Base-by-base conservation (phyloP, 2,888 invertebrate species). In the Brachyopa scutellaris region DNA sequence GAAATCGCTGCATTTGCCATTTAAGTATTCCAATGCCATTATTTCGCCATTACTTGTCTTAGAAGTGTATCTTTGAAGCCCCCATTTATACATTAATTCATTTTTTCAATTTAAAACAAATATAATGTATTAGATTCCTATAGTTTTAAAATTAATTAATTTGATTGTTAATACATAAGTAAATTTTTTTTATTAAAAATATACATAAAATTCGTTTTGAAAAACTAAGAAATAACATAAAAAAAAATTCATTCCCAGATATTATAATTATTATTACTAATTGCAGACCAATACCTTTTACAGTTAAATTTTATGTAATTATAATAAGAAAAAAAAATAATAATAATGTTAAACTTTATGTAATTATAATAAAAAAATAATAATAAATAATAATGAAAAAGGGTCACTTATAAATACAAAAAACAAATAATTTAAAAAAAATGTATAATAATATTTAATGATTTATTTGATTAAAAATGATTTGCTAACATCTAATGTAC, bases 251-350 rank as follows among this genome's bases (percentile, higher is more conserved):
- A 7, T 64, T 38, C 36, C n/a, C 19, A 38, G 55, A 64, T 73
- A 73, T 47, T 64, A 64, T 47, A 19, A 47, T 42, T 26, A 45
- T 47, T 73, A 13, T n/a, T 17, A 45, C 33, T 47, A n/a, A 36
- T 64, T 64, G 45, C 45, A 61, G 51, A 72, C 40, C 61, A 72
- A 72, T 49, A 51, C 19, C 49, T 26, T 49, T 70, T 17, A 40
- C 8, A 49, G 13, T 29, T 38, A 23, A 61, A 61, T 42, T 51
- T 15, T 26, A 23, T 61, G 15, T 21, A 53, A 49, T 31, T 51
- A 31, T 45, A 55, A 29, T 33, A 31, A 36, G n/a, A n/a, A n/a
- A n/a, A n/a, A n/a, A n/a, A n/a, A n/a, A n/a, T n/a, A n/a, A n/a
- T n/a, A n/a, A n/a, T n/a, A n/a, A n/a, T n/a, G n/a, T n/a, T n/a